Percentiles rank a stretch among this genome's conserved stretches.
These are phyloP conservation scores for Brachypteracias leptosomus DNA, from an alignment of 2,113 vertebrate genomes.

Conservation along the genomic window DNA sequence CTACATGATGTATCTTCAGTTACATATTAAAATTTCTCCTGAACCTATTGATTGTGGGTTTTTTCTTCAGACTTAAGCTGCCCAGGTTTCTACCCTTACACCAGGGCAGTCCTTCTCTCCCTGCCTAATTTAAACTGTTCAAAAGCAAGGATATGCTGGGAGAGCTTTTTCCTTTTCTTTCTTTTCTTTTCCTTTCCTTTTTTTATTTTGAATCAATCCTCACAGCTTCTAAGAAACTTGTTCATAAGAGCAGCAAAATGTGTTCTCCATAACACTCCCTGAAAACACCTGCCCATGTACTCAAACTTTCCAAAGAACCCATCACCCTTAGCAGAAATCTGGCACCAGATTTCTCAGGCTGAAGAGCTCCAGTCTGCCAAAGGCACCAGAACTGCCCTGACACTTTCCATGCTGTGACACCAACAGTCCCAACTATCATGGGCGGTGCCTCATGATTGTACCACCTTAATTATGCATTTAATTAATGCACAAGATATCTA, in stretches of 20 bases:
- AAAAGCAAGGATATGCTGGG: not conserved
- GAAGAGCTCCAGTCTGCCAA: not conserved
- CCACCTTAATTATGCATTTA: no score
- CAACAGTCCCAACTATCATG: not conserved
- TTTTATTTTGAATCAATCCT: not conserved
- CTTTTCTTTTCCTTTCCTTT: not conserved
- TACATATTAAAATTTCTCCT: not conserved
- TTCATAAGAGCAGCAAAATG: not conserved
- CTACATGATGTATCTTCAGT: not conserved
- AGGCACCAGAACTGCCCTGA: not conserved
- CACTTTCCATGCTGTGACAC: not conserved
- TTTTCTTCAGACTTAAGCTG: not conserved
- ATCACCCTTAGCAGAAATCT: not conserved
- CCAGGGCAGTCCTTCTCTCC: not conserved
- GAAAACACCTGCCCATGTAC: not conserved
- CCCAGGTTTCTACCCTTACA: not conserved
- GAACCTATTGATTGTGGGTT: not conserved
- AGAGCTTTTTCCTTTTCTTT: not conserved
- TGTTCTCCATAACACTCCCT: not conserved
- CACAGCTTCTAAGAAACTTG: not conserved
- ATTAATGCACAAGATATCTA: no score
- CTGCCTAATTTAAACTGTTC: no score
- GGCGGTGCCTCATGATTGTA: not conserved
- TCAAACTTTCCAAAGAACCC: slow-evolving; percentile 10
- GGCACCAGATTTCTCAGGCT: not conserved